Conservation (phyloP, 2,113 vertebrate genomes). For the Apteryx owenii region DNA sequence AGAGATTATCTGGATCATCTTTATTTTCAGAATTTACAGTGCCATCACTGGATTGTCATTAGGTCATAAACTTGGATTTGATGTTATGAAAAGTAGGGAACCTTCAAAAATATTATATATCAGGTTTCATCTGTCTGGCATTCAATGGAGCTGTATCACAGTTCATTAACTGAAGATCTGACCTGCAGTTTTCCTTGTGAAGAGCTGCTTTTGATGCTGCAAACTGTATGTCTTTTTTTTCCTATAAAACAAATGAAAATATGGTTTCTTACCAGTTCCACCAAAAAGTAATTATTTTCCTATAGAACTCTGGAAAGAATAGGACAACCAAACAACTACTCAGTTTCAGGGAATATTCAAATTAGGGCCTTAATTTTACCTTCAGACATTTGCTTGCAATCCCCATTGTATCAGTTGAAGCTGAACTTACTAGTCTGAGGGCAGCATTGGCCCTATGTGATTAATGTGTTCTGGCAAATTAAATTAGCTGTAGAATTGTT, state of each 20-base stretch:
- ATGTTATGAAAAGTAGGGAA: not conserved
- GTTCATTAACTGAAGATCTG: not conserved
- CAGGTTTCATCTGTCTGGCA: not conserved
- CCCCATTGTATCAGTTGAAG: not conserved
- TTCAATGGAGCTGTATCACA: not conserved
- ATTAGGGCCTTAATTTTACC: not conserved
- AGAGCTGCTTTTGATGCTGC: not conserved
- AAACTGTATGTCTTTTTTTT: not conserved
- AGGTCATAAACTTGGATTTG: not conserved
- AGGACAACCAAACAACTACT: not conserved
- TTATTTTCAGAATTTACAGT: slow-evolving; percentile 11
- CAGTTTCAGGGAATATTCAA: not conserved
- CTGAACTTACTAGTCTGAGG: not conserved
- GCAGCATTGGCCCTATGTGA: not conserved
- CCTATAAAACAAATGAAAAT: not conserved
- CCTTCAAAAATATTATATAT: not conserved
- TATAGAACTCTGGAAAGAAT: not conserved
- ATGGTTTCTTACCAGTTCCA: not conserved
- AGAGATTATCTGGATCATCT: not conserved
- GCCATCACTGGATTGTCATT: not conserved
- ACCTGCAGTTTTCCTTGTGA: not conserved
- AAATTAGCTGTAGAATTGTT: slow-evolving; percentile 27
- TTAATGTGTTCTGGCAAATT: slow-evolving; percentile 28
- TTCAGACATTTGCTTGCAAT: not conserved
- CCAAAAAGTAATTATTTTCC: not conserved